Base-by-base conservation (phyloP, 2,888 invertebrate genomes). In the Nomada fucata region DNA sequence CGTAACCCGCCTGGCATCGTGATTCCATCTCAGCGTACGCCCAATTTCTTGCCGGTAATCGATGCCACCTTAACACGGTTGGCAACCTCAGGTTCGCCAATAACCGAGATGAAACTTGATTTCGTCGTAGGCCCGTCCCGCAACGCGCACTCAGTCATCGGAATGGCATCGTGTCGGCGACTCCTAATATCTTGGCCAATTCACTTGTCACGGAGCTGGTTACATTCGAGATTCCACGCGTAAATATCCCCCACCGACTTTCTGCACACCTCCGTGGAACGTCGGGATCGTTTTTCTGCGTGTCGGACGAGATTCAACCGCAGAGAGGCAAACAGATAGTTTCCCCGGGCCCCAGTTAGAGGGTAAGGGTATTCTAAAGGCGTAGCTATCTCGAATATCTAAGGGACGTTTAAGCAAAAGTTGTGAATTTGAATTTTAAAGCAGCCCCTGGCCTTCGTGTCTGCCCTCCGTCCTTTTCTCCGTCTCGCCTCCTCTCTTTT, bases 361-460 rank as follows among this genome's bases (percentile, higher is more conserved):
- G 55, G 50, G 44, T 59, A n/a, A 47, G 59, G 47, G 57, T 13
- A 65, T 67, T 76, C 67, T 18, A 60, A 59, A 44, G 55, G 69
- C 73, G 63, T 57, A 47, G 55, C 76, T 64, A 76, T 78, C 80
- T 78, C 75, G 71, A 73, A 79, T 79, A 85, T 83, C 81, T 76
- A 73, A 72, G 79, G 78, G 83, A 82, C 82, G 83, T 89, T 90
- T 89, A 89, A 88, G 89, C 78, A 88, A 88, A 89, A 90, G 86
- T 89, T 90, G 83, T 64, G 73, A 90, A 91, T 91, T 88, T 91
- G 88, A 90, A 90, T 91, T 91, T 90, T 87, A 89, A 88, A 89
- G 85, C 80, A 89, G 88, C 63, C 52, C 65, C 52, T 36, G 63
- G 63, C 79, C 64, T 50, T n/a, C 20, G 53, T 11, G 53, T 10